phyloP scores from a whole-genome alignment of 2,113 vertebrate genomes.

The Percopsis transmontana region DNA sequence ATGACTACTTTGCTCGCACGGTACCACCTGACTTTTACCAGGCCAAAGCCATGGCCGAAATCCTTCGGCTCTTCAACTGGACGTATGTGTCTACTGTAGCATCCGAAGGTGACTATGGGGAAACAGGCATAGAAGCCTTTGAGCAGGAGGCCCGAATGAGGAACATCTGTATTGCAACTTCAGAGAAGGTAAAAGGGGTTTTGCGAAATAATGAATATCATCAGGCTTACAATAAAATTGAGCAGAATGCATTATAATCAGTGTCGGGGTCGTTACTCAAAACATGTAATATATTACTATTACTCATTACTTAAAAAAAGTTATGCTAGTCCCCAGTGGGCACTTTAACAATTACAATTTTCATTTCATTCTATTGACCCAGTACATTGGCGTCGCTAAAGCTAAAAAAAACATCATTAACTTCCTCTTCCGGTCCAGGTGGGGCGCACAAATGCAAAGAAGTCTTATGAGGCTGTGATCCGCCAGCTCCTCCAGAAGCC shows the following conservation, averaged over 20 bases:
- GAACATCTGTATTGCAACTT: conserved; percentile 97
- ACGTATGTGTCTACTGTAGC: conserved; percentile 97
- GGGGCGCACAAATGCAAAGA: conserved; percentile 92
- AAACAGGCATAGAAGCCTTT: conserved; percentile 96
- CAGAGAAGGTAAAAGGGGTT: conserved; percentile 81
- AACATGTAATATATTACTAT: too few relatives aligned
- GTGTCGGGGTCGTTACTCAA: too few relatives aligned
- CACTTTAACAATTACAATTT: conserved; percentile 44
- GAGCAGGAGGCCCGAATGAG: conserved; percentile 94
- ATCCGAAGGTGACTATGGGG: conserved; percentile 95
- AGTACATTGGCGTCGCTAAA: background rate
- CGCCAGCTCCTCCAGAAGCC: conserved; percentile 94
- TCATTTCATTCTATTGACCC: conserved; percentile 42
- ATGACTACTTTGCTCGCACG: conserved; percentile 94
- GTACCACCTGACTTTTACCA: conserved; percentile 98
- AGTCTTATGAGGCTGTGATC: conserved; percentile 93
- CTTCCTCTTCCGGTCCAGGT: conserved; percentile 69
- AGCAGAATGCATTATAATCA: too few relatives aligned
- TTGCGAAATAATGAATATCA: background rate
- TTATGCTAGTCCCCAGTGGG: background rate
- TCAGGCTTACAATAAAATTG: background rate
- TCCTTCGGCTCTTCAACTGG: conserved; percentile 95
- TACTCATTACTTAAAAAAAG: too few relatives aligned
- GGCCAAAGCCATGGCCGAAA: conserved; percentile 98
- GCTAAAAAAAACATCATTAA: too few relatives aligned